phyloP scores from a whole-genome alignment of 2,113 vertebrate genomes.

The Agelaius phoeniceus region DNA sequence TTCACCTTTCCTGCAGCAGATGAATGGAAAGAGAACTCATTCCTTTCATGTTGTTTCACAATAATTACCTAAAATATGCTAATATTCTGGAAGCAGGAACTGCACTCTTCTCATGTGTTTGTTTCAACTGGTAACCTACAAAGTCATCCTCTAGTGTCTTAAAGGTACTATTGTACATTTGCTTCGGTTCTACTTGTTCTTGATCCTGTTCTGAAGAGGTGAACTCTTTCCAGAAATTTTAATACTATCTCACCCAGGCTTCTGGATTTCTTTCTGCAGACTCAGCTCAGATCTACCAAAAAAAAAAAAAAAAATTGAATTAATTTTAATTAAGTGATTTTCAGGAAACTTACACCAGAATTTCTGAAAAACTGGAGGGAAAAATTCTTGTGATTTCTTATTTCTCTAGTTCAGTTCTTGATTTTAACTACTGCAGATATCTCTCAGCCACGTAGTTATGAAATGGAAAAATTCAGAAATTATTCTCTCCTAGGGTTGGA shows the following conservation, averaged over 20 bases:
- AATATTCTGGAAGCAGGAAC: background rate
- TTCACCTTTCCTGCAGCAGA: background rate
- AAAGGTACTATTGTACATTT: background rate
- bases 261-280: background rate
- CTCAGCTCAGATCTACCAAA: background rate
- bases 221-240: background rate
- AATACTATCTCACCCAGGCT: background rate
- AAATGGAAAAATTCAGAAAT: background rate
- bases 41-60: background rate
- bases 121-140: background rate
- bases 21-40: background rate
- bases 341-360: background rate
- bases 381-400: background rate
- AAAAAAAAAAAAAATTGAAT: background rate
- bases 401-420: background rate
- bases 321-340: background rate
- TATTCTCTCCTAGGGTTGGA: background rate
- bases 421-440: background rate
- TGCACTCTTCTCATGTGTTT: background rate
- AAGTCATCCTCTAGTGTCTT: background rate
- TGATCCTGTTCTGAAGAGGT: background rate
- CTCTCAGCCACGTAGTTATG: background rate
- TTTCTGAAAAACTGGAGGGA: background rate
- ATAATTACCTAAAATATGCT: background rate
- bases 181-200: background rate